Conservation (phyloP, 1,140 invertebrate species). For the Philotrypesis tridentata region DNA sequence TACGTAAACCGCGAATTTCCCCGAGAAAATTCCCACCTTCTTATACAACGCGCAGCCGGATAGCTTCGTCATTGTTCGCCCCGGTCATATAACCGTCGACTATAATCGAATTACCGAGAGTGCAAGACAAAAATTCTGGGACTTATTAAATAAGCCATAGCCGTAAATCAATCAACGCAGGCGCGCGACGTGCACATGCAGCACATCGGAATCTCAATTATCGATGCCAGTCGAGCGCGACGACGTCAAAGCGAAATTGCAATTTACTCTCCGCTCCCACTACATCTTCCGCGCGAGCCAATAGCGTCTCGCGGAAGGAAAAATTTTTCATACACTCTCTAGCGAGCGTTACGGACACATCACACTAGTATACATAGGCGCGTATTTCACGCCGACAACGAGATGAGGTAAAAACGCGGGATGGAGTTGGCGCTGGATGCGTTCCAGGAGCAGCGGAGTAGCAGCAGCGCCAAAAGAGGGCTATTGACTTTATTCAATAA, state of each 20-base stretch:
- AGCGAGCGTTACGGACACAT: not conserved
- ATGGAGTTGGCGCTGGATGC: not conserved
- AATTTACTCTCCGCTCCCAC: not conserved
- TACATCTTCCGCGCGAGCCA: not conserved
- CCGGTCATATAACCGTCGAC: not conserved
- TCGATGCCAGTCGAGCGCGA: not conserved
- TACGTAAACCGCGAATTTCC: too few species aligned
- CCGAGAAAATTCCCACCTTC: too few species aligned
- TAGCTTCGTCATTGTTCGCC: too few species aligned
- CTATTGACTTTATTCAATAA: slow-evolving; percentile 34
- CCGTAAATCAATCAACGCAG: not conserved
- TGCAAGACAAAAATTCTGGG: not conserved
- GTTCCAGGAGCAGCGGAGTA: slow-evolving; percentile 2
- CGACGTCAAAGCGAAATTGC: not conserved
- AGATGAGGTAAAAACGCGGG: slow-evolving; percentile 13
- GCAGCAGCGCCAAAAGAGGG: slow-evolving; percentile 6
- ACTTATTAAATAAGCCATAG: not conserved
- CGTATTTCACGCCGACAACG: slow-evolving; percentile 35
- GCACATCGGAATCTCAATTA: not conserved
- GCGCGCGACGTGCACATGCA: not conserved
- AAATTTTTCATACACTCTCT: slow-evolving; percentile 30
- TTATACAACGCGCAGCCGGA: too few species aligned
- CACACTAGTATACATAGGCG: not conserved
- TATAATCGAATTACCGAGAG: not conserved
- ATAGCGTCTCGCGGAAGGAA: slow-evolving; percentile 30